These are phyloP conservation scores for Rachycentron canadum DNA, from an alignment of 2,797 vertebrate genomes.

Conservation along the genomic window DNA sequence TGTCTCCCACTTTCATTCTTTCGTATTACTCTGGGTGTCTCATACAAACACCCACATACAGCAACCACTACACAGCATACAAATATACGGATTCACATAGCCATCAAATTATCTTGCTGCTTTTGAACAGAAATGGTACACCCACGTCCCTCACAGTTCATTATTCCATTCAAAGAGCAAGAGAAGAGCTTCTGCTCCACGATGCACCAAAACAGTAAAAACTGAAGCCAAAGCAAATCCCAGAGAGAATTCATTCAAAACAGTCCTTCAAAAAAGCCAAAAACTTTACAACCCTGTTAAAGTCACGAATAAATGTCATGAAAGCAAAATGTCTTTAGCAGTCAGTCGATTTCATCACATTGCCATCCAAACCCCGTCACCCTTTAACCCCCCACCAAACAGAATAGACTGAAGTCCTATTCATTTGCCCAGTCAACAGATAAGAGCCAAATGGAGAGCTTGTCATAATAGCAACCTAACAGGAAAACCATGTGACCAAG, in stretches of 20 bases:
- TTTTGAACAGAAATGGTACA: conserved; percentile 56
- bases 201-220: conserved; percentile 19
- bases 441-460: conserved; percentile 53
- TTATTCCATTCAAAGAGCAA: conserved; percentile 61
- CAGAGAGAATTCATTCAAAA: neutral
- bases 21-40: conserved; percentile 41
- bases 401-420: conserved; percentile 71
- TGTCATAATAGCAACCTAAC: conserved; percentile 39
- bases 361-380: conserved; percentile 60
- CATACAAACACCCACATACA: conserved; percentile 71
- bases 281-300: conserved; percentile 1
- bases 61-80: conserved; percentile 43
- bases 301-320: conserved; percentile 1
- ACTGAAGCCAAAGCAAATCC: conserved; percentile 11
- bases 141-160: conserved; percentile 64
- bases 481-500: conserved; percentile 54
- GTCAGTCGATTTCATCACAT: conserved; percentile 63
- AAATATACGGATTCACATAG: conserved; percentile 57
- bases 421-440: conserved; percentile 72
- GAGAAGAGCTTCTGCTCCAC: conserved; percentile 35
- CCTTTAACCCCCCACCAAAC: conserved; percentile 47
- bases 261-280: neutral
- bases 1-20: conserved; percentile 65
- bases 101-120: conserved; percentile 61
- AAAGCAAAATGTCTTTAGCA: conserved; percentile 18